These are phyloP conservation scores for Yponomeuta malinellus DNA, from an alignment of 2,888 invertebrate genomes.

Conservation along the genomic window DNA sequence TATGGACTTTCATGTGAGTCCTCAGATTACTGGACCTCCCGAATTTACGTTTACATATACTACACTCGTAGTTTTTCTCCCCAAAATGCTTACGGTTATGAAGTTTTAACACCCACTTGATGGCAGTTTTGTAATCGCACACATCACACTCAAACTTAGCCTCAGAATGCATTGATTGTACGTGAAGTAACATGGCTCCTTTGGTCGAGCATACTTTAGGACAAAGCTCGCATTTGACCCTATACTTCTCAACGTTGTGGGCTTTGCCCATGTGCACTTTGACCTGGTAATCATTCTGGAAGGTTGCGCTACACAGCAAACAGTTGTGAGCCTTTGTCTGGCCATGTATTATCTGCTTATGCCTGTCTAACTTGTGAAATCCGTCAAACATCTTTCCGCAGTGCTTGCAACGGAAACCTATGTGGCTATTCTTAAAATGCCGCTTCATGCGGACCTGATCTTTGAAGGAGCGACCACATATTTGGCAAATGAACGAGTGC, in stretches of 20 bases:
- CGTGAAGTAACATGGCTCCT: slow-evolving; percentile 70
- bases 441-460: slow-evolving; percentile 42
- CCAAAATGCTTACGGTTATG: slow-evolving; percentile 69
- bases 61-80: slow-evolving; percentile 68
- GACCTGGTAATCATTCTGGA: slow-evolving; percentile 43
- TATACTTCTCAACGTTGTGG: slow-evolving; percentile 55
- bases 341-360: slow-evolving; percentile 46
- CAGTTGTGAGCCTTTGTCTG: slow-evolving; percentile 37
- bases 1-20: slow-evolving; percentile 57
- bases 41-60: slow-evolving; percentile 71
- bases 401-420: slow-evolving; percentile 38
- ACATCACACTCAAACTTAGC: slow-evolving; percentile 45
- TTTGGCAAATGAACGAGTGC: slow-evolving; percentile 50
- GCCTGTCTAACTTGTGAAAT: slow-evolving; percentile 39
- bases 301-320: slow-evolving; percentile 38
- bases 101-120: slow-evolving; percentile 50
- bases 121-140: slow-evolving; percentile 50
- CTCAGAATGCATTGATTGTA: slow-evolving; percentile 65
- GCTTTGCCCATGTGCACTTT: slow-evolving; percentile 58
- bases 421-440: slow-evolving; percentile 43
- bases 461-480: slow-evolving; percentile 50
- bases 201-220: slow-evolving; percentile 61
- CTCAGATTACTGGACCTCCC: slow-evolving; percentile 69
- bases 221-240: slow-evolving; percentile 55
- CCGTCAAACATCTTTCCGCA: slow-evolving; percentile 64